phyloP scores from a whole-genome alignment of 2,888 invertebrate genomes.

The Mantis religiosa region DNA sequence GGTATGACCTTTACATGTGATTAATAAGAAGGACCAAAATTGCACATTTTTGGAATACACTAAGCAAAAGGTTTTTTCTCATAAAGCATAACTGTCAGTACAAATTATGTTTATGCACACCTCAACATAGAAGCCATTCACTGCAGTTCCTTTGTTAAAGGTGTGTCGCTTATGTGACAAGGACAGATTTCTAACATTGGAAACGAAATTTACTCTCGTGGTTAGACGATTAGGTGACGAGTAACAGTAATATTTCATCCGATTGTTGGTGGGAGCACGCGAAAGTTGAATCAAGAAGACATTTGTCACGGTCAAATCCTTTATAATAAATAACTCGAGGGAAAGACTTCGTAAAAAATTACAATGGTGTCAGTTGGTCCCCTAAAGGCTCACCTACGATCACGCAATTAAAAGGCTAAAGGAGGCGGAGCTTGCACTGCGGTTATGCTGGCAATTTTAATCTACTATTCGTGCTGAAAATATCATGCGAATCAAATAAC shows the following conservation, averaged over 20 bases:
- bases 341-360: constrained; percentile 4
- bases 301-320: constrained; percentile 20
- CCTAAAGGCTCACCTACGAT: not conserved
- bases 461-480: not conserved
- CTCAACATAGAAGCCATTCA: not conserved
- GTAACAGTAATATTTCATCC: constrained; percentile 23
- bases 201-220: constrained; percentile 10
- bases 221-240: constrained; percentile 16
- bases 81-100: too few species aligned
- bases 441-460: not conserved
- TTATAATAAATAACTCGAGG: not conserved
- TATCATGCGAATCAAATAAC: not conserved
- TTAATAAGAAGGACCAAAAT: too few species aligned
- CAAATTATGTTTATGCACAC: not conserved
- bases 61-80: too few species aligned
- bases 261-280: constrained; percentile 20
- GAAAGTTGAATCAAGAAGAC: constrained; percentile 26
- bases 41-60: too few species aligned
- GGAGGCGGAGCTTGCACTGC: not conserved
- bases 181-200: constrained; percentile 9
- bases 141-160: not conserved
- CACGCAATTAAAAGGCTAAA: not conserved
- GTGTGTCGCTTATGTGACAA: not conserved
- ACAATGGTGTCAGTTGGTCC: not conserved
- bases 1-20: too few species aligned